Base-by-base conservation (phyloP, 2,888 invertebrate genomes). In the Acleris emargana region DNA sequence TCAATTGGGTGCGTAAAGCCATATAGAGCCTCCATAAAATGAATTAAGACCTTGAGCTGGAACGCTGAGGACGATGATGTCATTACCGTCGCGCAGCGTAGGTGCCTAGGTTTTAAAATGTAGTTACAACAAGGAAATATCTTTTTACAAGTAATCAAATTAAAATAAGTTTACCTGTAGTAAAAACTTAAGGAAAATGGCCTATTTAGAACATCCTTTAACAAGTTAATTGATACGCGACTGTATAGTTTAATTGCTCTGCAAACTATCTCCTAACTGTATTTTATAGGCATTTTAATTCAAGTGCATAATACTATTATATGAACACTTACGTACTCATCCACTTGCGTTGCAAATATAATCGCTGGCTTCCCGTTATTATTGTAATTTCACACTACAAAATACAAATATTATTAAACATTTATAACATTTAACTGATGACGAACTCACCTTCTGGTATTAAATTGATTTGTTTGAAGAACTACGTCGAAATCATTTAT, bases 401-500 rank as follows among this genome's bases (percentile, higher is more conserved):
- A 57, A 22, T 1, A 45, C 28, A 22, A 45, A 25, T 22, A 45
- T 25, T 45, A 25, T 55, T 18, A 3, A 13, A 38, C 9, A 32
- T 28, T 9, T 28, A 38, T 49, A 49, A 47, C 47, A 16, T 17
- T 49, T 7, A 57, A 66, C 51, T 51, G 5, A 13, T 58, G 43
- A 50, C 13, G 22, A 62, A 73, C 86, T 83, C 75, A 88, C 88
- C 87, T 83, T 79, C 75, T 25, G 45, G 18, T 72, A 76, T 74
- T 70, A 73, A 74, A 68, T 73, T 72, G 72, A 74, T 68, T 73
- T 72, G 71, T 68, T 75, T 69, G 76, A 71, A 73, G 69, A 67
- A 76, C 75, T 79, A 82, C 72, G 74, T 78, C 73, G 71, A 76
- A 80, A 75, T 73, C 86, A 88, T 88, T 76, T 80, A 83, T 76